Evolutionary conservation across 2,113 vertebrate genomes (phyloP), one percentile per base, ranked within the genome.

Genomic region (Pseudolaguvia tuberculata): DNA sequence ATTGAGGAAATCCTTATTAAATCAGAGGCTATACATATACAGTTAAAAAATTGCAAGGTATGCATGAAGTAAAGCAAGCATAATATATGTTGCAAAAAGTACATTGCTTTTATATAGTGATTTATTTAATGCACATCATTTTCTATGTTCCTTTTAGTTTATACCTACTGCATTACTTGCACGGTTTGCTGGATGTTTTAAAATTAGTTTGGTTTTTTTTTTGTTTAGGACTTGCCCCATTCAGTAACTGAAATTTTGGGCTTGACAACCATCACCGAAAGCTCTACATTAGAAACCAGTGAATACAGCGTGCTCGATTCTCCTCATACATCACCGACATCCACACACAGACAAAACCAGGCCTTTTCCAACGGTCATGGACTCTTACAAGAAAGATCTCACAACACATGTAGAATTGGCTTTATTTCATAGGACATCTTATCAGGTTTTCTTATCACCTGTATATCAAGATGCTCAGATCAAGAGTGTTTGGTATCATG

Each of bases 31-130:
- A 94, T 99, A 88, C 91, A 91, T 78, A 83, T 93, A 81, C 96
- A 99, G 91, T 93, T 98, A 86, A 88, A 87, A 83, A 93, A 90
- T 81, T 95, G 94, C 86, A 98, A 97, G 94, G 96, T 97, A 91
- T 8, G 79, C 72, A 20, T 15, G 53, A 42, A 47, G 10, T 29
- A 25, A 50, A 23, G 21, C 2, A 35, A 4, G 11, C 35, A 10
- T 23, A 42, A 63, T 23, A n/a, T n/a, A n/a, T n/a, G n/a, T n/a
- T n/a, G n/a, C n/a, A n/a, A n/a, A 12, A 45, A 45, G 3, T 39
- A 62, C 9, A 25, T 65, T 25, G 20, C 59, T 45, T n/a, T 21
- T 14, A 9, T 1, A 14, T 23, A 23, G 39, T n/a, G n/a, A n/a
- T n/a, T n/a, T n/a, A n/a, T n/a, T n/a, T n/a, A n/a, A n/a, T n/a